Conservation (phyloP, 2,113 vertebrate species). For the Rostratula benghalensis region DNA sequence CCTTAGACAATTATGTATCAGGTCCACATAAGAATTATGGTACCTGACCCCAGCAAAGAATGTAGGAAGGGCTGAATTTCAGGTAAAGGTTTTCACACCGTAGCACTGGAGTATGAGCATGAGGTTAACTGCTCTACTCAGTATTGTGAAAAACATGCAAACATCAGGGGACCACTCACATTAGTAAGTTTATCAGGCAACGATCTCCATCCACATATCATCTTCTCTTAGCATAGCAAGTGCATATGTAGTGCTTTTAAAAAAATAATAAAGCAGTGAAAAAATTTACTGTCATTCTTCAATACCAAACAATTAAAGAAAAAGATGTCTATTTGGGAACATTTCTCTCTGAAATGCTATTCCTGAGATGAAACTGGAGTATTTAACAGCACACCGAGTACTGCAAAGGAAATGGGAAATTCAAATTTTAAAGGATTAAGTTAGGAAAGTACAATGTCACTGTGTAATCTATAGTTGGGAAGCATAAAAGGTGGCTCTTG, state of each 20-base stretch:
- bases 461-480: background rate
- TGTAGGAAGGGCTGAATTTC: background rate
- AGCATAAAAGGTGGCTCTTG: background rate
- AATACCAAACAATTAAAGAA: background rate
- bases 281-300: background rate
- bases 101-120: background rate
- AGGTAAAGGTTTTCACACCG: background rate
- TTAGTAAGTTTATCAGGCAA: background rate
- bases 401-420: background rate
- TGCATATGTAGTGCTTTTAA: background rate
- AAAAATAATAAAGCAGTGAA: background rate
- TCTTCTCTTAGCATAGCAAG: background rate
- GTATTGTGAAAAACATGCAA: background rate
- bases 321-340: accelerated
- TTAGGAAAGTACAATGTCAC: background rate
- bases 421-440: background rate
- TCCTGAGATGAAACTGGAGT: background rate
- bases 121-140: background rate
- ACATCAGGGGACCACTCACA: background rate
- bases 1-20: background rate
- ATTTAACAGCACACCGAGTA: background rate
- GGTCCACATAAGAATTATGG: background rate
- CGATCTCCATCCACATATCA: background rate
- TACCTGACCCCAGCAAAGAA: background rate
- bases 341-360: background rate